These are phyloP conservation scores for Triplophysa yarkandensis DNA, from an alignment of 2,797 vertebrate species.

Conservation along the genomic window DNA sequence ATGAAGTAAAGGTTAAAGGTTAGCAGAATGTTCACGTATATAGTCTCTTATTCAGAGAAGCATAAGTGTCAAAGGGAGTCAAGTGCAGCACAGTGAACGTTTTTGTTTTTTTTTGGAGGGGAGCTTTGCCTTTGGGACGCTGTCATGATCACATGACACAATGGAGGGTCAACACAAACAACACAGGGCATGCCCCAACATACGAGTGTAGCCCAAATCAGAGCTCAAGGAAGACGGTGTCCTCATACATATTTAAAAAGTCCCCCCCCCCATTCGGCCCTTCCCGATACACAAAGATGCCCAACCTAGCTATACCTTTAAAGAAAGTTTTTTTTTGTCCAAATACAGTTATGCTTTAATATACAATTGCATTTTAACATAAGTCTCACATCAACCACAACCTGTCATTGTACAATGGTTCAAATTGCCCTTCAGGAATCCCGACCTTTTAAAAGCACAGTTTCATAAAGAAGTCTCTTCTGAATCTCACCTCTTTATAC, in stretches of 20 bases:
- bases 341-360: conserved; percentile 75
- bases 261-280: conserved; percentile 48
- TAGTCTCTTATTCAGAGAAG: conserved; percentile 73
- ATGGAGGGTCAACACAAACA: conserved; percentile 55
- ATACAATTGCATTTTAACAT: conserved; percentile 69
- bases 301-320: conserved; percentile 61
- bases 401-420: conserved; percentile 57
- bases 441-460: conserved; percentile 62
- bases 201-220: conserved; percentile 46
- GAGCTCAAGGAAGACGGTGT: conserved; percentile 48
- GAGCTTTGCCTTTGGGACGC: conserved; percentile 57
- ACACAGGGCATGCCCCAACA: conserved; percentile 54
- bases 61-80: conserved; percentile 60
- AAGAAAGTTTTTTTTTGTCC: conserved; percentile 66
- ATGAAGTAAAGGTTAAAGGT: conserved; percentile 49
- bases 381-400: conserved; percentile 51
- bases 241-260: conserved; percentile 55
- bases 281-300: conserved; percentile 56
- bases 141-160: conserved; percentile 63
- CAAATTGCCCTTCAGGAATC: conserved; percentile 53
- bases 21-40: conserved; percentile 55
- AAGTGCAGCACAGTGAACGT: conserved; percentile 77
- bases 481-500: conserved; percentile 67
- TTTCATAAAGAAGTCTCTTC: conserved; percentile 68
- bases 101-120: conserved; percentile 34